Evolutionary conservation across 2,888 invertebrate genomes (phyloP).

Genomic region (Dorcus hopei): DNA sequence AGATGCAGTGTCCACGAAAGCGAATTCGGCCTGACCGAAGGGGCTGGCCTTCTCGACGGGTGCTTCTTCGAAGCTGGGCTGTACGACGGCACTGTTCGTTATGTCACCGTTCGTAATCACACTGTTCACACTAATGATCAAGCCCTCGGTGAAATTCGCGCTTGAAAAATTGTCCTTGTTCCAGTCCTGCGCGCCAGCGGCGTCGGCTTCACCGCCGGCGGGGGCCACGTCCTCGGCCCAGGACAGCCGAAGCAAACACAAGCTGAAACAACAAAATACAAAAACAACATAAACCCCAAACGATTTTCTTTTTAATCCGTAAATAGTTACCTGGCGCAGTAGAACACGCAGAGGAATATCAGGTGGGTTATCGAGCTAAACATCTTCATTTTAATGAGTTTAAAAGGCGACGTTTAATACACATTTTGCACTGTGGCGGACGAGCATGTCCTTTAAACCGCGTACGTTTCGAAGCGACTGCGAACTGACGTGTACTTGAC

Average conservation of each 20-base stretch:
- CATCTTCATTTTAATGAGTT: background rate
- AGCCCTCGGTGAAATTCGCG: slow-evolving; percentile 3
- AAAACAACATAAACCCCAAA: background rate
- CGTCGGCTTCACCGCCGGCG: background rate
- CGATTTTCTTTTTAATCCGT: background rate
- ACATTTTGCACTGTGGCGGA: slow-evolving; percentile 1
- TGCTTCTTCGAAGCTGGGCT: slow-evolving; percentile 30
- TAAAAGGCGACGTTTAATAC: slow-evolving; percentile 4
- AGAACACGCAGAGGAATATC: slow-evolving; percentile 8
- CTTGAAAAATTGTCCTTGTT: too few species aligned
- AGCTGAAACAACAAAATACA: background rate
- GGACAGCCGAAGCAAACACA: slow-evolving; percentile 12
- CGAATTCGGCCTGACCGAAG: slow-evolving; percentile 48
- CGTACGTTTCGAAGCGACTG: background rate
- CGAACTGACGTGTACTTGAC: slow-evolving; percentile 28
- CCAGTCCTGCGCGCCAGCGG: too few species aligned
- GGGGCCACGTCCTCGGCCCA: slow-evolving; percentile 11
- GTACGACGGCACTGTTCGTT: slow-evolving; percentile 25
- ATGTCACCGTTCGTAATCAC: slow-evolving; percentile 18
- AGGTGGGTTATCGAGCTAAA: background rate
- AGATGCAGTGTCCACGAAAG: slow-evolving; percentile 53
- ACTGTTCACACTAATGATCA: slow-evolving; percentile 15
- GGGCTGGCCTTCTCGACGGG: slow-evolving; percentile 36
- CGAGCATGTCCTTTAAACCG: background rate
- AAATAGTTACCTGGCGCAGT: slow-evolving; percentile 11